Base-by-base conservation (phyloP, 2,888 invertebrate genomes). In the Melanotus villosus region DNA sequence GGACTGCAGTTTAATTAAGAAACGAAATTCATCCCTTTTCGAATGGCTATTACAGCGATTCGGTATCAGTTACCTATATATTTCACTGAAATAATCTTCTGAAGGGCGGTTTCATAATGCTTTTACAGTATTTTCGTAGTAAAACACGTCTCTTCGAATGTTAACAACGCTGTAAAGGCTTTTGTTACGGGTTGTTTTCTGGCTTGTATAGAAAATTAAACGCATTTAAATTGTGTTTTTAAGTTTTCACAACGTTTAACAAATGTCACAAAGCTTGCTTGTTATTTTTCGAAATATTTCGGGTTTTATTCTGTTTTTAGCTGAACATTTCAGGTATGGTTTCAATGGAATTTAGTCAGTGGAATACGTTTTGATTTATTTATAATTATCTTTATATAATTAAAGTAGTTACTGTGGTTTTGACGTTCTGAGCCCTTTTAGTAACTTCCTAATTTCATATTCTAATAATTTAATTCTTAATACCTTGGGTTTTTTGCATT, bases 201-300 rank as follows among this genome's bases (percentile, higher is more conserved):
- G 60, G 47, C 23, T 70, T 70, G 70, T 70, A 70, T 67, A 70
- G 70, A 70, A 70, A 70, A 70, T 70, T 70, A 70, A 70, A 66
- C 30, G 63, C 66, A 62, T 70, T 70, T 70, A 70, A 62, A 66
- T 70, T 62, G 50, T 62, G 56, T 62, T 70, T 70, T 70, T 52
- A 63, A 43, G 38, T 70, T 65, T 70, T 63, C 62, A 50, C 57
- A 41, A 47, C 52, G 43, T 60, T 58, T 58, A 52, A 58, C 64
- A 64, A 64, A 50, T 34, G 68, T 60, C 67, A 60, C 59, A 34
- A 23, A 50, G 14, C 26, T 10, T n/a, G 34, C 16, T 32, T 36
- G 52, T 16, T 30, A 43, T 21, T 16, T 58, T 41, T 58, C 43
- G 45, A 47, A 12, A 21, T 34, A 56, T 19, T 56, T 38, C 56